A percentile compares a stretch with the other conserved stretches of the same genome.
These are phyloP conservation scores for Tholera decimalis DNA, from an alignment of 2,888 invertebrate genomes.

Conservation along the genomic window DNA sequence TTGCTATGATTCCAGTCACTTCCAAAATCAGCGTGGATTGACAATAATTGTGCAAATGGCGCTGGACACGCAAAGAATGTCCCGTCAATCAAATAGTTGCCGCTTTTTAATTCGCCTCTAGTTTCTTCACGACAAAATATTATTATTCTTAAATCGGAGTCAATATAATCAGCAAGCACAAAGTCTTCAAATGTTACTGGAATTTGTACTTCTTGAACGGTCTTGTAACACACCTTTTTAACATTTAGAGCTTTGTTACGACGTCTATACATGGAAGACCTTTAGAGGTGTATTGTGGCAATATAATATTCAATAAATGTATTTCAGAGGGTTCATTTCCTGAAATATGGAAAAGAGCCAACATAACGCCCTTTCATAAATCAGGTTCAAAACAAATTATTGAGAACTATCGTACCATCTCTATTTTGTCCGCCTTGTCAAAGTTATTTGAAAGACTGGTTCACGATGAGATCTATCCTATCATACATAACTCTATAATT, in stretches of 20 bases:
- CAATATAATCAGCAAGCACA: constrained; percentile 15
- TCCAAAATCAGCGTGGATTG: constrained; percentile 15
- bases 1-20: constrained; percentile 20
- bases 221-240: constrained; percentile 13
- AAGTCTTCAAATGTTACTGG: constrained; percentile 18
- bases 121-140: constrained; percentile 4
- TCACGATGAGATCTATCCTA: too few species aligned
- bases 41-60: constrained; percentile 24
- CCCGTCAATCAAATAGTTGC: constrained; percentile 1
- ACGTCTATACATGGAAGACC: constrained; percentile 1
- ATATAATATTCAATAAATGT: too few species aligned
- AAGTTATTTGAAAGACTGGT: too few species aligned
- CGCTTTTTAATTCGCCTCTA: constrained; percentile 1
- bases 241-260: constrained; percentile 10
- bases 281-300: constrained; percentile 8
- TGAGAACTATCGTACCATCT: too few species aligned
- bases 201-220: constrained; percentile 19
- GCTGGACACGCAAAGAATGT: constrained; percentile 3
- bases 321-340: too few species aligned
- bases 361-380: too few species aligned
- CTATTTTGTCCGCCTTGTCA: too few species aligned
- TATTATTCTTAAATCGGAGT: constrained; percentile 3
- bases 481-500: too few species aligned
- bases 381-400: too few species aligned
- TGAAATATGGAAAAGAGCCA: too few species aligned